Base-by-base conservation (phyloP, 2,113 vertebrate genomes). In the Empidonax alnorum region DNA sequence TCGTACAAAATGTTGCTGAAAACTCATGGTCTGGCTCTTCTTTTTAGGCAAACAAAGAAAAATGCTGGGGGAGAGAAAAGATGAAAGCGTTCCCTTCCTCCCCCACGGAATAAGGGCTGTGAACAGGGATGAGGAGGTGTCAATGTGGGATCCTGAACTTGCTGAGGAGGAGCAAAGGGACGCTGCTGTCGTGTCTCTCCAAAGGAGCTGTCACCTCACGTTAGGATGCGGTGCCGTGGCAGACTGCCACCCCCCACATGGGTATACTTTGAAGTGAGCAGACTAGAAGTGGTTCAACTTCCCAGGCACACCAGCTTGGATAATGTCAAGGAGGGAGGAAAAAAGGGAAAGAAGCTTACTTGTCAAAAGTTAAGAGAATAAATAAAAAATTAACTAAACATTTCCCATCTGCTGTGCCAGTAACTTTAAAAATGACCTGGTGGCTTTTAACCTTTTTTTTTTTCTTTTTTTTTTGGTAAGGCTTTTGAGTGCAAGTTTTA, bases 181-280 rank as follows among this genome's bases (percentile, higher is more conserved):
- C 5, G 0, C 14, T 22, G 67, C 3, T 72, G 42, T 12, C 14
- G 8, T 75, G 59, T 24, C 24, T 85, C 71, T 93, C 87, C 3
- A 10, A 66, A 71, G 87, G 66, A 94, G 41, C 87, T 82, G 94
- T 93, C 96, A 78, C 85, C 93, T 81, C 12, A 22, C 24, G 39
- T 92, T 91, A 86, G 0, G 47, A 49, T 52, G 90, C 56, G 73
- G 85, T 52, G 75, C 68, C 24, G 1, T 81, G 93, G 92, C 85
- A 84, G 15, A 1, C 23, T 92, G 92, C 88, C 88, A 81, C 83
- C 52, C n/a, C 59, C 44, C 50, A 4, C 79, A 33, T 25, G 72
- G 88, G 65, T 9, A 2, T 30, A 3, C 72, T 84, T 37, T 37
- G 65, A 59, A 94, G 27, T 6, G 55, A 91, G 47, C n/a, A 50